Base-by-base conservation (phyloP, 2,113 vertebrate genomes). In the Rhinogobius similis region DNA sequence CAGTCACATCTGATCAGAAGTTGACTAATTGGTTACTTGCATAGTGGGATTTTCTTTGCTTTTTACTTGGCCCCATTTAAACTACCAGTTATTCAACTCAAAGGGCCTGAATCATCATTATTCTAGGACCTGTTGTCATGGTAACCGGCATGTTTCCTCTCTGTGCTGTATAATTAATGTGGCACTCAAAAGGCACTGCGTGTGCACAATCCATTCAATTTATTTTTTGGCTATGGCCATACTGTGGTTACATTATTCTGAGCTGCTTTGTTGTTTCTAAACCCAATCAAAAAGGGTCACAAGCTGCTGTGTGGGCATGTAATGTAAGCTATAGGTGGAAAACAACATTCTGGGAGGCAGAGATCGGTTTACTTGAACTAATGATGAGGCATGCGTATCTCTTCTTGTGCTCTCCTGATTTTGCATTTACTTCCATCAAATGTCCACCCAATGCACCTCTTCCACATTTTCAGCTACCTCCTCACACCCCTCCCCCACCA, bases 361-460 rank as follows among this genome's bases (percentile, higher is more conserved):
- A 55, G 50, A 52, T 24, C 1, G 21, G 21, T 24, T 63, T 23
- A 78, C 68, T 77, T 61, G 23, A 26, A 26, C 52, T 24, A 53
- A 18, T 24, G 52, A 55, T 24, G 23, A 24, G 4, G 23, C 12
- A 66, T 80, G 79, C 71, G 67, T 67, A 73, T 72, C 74, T 77
- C 41, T 27, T 55, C 68, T 6, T 29, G 39, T 61, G 3, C 16
- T 65, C 67, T 53, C 56, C n/a, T 8, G 10, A 43, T 13, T 8
- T 50, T 62, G 2, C 1, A 11, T n/a, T 36, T 44, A 36, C 55
- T 52, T 65, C 63, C 59, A 0, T n/a, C 61, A 64, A 65, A 46
- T 59, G 26, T 68, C 7, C 43, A 64, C 39, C 24, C 38, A 41
- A 64, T 10, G 32, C 63, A 70, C 53, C 41, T 69, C 12, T 48